phyloP scores from a whole-genome alignment of 2,888 invertebrate genomes.

The Phortica okadai region DNA sequence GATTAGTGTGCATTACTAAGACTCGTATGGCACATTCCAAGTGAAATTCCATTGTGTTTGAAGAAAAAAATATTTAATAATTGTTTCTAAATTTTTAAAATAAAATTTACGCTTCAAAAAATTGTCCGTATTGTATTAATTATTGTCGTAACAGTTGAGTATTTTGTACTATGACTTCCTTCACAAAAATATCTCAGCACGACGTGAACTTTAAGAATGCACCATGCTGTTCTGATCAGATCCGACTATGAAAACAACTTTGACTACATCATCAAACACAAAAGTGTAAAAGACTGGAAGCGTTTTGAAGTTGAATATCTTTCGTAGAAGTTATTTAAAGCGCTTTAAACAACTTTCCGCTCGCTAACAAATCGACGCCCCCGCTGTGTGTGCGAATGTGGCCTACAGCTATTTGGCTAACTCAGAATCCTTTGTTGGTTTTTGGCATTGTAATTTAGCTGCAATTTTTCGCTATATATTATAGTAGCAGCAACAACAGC shows the following conservation, averaged over 20 bases:
- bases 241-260: too few species aligned
- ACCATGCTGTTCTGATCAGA: too few species aligned
- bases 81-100: neutral
- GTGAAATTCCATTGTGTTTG: neutral
- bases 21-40: neutral
- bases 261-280: neutral
- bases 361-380: neutral
- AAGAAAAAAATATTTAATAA: too few species aligned
- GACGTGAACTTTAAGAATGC: neutral
- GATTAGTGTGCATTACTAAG: conserved; percentile 31
- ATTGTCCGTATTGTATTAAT: too few species aligned
- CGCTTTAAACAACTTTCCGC: neutral
- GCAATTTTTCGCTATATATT: conserved; percentile 57
- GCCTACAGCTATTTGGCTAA: conserved; percentile 66
- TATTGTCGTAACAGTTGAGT: too few species aligned
- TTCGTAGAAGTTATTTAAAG: conserved; percentile 62
- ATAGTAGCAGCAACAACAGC: conserved; percentile 43
- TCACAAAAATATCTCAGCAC: neutral
- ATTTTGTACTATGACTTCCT: too few species aligned
- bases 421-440: conserved; percentile 33
- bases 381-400: conserved; percentile 5
- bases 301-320: conserved; percentile 71
- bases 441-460: conserved; percentile 59
- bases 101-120: neutral
- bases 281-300: conserved; percentile 67